Evolutionary conservation across 2,797 vertebrate genomes (phyloP).

Genomic region (Muscicapa striata): DNA sequence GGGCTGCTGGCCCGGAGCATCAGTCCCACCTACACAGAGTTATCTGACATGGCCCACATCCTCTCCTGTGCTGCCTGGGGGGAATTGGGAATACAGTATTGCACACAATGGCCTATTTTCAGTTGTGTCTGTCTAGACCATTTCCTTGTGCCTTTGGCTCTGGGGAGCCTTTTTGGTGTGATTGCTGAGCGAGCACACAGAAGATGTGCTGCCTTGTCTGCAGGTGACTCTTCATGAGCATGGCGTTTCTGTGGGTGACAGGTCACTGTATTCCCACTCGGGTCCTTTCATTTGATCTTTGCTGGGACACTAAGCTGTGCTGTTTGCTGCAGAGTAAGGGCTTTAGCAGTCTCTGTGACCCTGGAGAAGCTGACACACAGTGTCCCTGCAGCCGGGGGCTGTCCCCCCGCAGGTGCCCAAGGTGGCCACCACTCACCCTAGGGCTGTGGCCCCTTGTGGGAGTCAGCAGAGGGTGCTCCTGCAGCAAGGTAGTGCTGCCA

Average conservation of each 20-base stretch:
- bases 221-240: not conserved
- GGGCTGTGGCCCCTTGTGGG: not conserved
- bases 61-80: not conserved
- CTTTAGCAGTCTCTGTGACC: not conserved
- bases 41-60: not conserved
- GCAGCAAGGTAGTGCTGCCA: slow-evolving; percentile 16
- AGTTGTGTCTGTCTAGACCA: slow-evolving; percentile 62
- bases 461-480: slow-evolving; percentile 73
- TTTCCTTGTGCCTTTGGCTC: slow-evolving; percentile 68
- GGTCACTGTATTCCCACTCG: not conserved
- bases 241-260: not conserved
- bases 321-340: not conserved
- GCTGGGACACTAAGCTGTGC: not conserved
- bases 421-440: fast-evolving
- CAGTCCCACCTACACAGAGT: not conserved
- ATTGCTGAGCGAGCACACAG: slow-evolving; percentile 23
- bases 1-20: not conserved
- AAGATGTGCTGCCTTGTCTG: not conserved
- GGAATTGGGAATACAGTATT: not conserved
- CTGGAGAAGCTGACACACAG: not conserved
- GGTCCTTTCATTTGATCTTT: not conserved
- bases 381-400: fast-evolving
- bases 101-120: slow-evolving; percentile 47
- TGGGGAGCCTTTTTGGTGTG: slow-evolving; percentile 17
- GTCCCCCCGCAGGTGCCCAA: not conserved